A percentile compares a stretch with the other conserved stretches of the same genome.
These are phyloP conservation scores for Alosa sapidissima DNA, from an alignment of 2,797 vertebrate genomes.

Conservation along the genomic window DNA sequence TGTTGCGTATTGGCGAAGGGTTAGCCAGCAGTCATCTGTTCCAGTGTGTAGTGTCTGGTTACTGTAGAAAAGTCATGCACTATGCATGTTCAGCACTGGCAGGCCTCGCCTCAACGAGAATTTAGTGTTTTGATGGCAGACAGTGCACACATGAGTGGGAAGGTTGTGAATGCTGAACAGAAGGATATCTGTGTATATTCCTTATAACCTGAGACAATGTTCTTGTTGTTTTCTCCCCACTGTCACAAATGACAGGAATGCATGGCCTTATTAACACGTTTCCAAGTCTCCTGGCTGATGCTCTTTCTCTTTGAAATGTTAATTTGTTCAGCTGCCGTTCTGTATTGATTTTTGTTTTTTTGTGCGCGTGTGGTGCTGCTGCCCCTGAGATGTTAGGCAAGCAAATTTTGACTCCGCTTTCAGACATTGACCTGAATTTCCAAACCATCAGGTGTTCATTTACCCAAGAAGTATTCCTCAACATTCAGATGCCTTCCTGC, in stretches of 20 bases:
- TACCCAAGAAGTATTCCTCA: background rate
- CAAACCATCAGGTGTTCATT: background rate
- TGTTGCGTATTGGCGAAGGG: background rate
- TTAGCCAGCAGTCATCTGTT: constrained; percentile 24
- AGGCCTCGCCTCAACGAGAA: background rate
- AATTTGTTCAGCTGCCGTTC: background rate
- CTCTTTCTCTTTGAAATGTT: background rate
- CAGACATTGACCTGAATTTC: constrained; percentile 7
- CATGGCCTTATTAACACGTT: background rate
- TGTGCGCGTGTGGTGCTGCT: background rate
- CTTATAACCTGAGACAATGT: background rate
- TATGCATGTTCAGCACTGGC: constrained; percentile 11
- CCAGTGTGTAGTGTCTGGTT: constrained; percentile 8
- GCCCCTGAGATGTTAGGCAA: background rate
- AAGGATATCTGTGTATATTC: background rate
- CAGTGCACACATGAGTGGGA: background rate
- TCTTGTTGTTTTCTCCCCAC: background rate
- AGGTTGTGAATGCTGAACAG: background rate
- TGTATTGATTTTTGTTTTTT: background rate
- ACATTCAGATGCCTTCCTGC: background rate
- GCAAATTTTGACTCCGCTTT: background rate
- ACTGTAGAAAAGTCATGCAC: constrained; percentile 4
- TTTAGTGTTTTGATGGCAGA: background rate
- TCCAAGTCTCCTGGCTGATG: background rate
- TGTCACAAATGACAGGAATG: background rate